Conservation (phyloP, 2,797 vertebrate genomes). For the Lithobates pipiens region DNA sequence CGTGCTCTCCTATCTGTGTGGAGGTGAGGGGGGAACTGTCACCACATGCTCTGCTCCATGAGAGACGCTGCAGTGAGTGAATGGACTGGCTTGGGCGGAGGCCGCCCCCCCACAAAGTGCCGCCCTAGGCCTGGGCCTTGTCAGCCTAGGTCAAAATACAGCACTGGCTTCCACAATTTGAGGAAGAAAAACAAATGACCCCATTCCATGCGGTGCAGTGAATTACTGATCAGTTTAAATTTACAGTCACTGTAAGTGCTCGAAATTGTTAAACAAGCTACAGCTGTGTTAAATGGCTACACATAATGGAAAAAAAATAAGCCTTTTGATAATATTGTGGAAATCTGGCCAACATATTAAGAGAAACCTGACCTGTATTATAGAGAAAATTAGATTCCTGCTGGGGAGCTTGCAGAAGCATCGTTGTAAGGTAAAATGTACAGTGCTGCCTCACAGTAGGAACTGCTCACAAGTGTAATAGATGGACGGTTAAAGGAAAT, state of each 20-base stretch:
- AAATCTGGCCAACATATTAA: slow-evolving; percentile 44
- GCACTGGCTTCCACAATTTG: slow-evolving; percentile 1
- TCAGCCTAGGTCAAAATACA: too few species aligned
- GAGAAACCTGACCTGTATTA: slow-evolving; percentile 35
- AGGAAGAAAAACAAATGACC: slow-evolving; percentile 18
- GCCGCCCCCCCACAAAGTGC: too few species aligned
- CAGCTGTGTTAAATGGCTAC: slow-evolving; percentile 38
- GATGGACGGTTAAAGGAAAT: slow-evolving; percentile 2
- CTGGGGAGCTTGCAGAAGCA: slow-evolving; percentile 1
- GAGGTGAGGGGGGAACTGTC: too few species aligned
- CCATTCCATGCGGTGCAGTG: slow-evolving; percentile 15
- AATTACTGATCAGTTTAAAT: slow-evolving; percentile 13
- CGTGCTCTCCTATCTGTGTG: too few species aligned
- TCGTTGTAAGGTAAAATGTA: background rate
- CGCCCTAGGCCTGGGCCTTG: too few species aligned
- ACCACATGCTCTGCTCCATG: too few species aligned
- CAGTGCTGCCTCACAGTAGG: background rate
- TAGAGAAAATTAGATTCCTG: slow-evolving; percentile 36
- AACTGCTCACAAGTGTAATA: background rate
- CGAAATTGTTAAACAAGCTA: slow-evolving; percentile 29
- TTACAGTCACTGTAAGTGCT: slow-evolving; percentile 10
- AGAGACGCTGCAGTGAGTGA: too few species aligned
- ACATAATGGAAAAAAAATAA: slow-evolving; percentile 30
- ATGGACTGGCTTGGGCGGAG: too few species aligned
- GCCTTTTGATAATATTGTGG: slow-evolving; percentile 31